phyloP scores from a whole-genome alignment of 2,888 invertebrate species.

The Dyspetes luteomarginatus region DNA sequence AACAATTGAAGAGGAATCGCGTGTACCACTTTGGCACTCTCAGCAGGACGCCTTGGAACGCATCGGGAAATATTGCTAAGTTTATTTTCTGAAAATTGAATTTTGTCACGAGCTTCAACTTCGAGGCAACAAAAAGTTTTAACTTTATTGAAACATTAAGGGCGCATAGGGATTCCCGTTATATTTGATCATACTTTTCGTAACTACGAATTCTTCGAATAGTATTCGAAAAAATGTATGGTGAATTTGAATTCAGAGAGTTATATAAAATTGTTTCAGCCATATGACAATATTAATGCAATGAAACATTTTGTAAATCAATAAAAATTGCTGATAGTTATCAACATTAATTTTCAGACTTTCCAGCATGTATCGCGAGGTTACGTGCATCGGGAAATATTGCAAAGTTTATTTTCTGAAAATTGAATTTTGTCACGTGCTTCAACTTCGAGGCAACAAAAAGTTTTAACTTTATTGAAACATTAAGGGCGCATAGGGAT shows the following conservation, averaged over 20 bases:
- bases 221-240: no score
- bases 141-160: background rate
- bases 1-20: constrained; percentile 8
- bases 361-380: no score
- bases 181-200: background rate
- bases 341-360: no score
- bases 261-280: no score
- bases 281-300: no score
- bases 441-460: background rate
- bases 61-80: background rate
- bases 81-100: background rate
- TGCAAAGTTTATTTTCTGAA: background rate
- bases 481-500: background rate
- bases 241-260: no score
- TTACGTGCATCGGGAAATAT: background rate
- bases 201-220: no score
- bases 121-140: background rate
- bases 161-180: background rate
- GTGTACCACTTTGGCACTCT: background rate
- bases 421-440: background rate
- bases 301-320: no score
- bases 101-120: background rate
- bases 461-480: background rate
- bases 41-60: background rate
- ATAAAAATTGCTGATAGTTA: no score